Evolutionary conservation across 2,113 vertebrate species (phyloP).

Genomic region (Oxyruncus cristatus): DNA sequence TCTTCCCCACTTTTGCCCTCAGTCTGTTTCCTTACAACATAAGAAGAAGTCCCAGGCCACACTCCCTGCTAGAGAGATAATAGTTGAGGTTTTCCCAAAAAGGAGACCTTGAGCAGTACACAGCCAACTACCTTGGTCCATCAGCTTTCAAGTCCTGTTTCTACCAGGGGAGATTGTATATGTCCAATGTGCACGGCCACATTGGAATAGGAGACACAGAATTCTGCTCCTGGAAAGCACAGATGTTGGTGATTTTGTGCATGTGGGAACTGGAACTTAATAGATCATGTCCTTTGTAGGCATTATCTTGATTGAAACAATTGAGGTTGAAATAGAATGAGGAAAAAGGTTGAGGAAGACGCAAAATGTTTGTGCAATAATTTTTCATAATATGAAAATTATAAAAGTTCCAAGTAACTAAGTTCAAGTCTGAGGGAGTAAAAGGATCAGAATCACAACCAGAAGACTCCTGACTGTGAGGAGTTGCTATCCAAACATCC

Average conservation of each 20-base stretch:
- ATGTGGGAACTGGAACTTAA: not conserved
- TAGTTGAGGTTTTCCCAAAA: not conserved
- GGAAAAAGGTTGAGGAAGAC: not conserved
- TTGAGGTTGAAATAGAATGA: not conserved
- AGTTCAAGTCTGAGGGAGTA: not conserved
- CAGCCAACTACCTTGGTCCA: not conserved
- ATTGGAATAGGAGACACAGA: not conserved
- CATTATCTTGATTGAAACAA: not conserved
- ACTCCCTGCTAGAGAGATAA: not conserved
- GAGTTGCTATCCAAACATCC: accelerated
- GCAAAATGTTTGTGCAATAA: not conserved
- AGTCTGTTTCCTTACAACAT: not conserved
- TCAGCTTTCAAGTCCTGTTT: not conserved
- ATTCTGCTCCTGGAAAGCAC: not conserved
- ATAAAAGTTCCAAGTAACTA: not conserved
- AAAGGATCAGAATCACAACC: not conserved
- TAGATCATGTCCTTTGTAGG: not conserved
- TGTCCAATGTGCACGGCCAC: not conserved
- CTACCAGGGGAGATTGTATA: not conserved
- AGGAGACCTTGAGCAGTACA: not conserved
- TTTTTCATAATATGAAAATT: not conserved
- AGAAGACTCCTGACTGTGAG: not conserved
- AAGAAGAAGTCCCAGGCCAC: not conserved
- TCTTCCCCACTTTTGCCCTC: not conserved
- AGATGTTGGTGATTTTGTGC: not conserved